Evolutionary conservation across 2,888 invertebrate genomes (phyloP).

Genomic region (Spilarctia lutea): DNA sequence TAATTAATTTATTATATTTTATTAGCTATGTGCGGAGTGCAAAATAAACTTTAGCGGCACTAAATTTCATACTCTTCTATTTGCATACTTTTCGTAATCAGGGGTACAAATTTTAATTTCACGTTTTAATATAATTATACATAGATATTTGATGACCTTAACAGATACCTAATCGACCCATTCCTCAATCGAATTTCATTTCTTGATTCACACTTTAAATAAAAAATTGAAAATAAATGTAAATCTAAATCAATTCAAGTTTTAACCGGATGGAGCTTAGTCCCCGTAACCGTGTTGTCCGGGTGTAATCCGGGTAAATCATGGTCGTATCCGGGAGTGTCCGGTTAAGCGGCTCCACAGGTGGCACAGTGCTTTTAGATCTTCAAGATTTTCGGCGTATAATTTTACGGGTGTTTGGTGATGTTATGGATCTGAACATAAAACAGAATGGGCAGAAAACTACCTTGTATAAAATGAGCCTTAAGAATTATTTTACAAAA

Average conservation of each 20-base stretch:
- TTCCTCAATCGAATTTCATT: not conserved
- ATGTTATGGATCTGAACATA: slow-evolving; percentile 8
- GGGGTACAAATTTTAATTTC: no score
- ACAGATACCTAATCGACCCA: not conserved
- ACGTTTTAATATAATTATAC: no score
- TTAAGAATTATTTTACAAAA: not conserved
- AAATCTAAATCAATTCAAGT: slow-evolving; percentile 33
- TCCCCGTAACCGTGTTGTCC: slow-evolving; percentile 41
- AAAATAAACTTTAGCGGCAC: no score
- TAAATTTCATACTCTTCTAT: no score
- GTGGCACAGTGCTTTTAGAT: slow-evolving; percentile 32
- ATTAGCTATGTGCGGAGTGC: no score
- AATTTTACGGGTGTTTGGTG: slow-evolving; percentile 26
- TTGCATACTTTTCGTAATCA: no score
- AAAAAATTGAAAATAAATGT: slow-evolving; percentile 30
- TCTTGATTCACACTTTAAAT: slow-evolving; percentile 6
- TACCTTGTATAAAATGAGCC: not conserved
- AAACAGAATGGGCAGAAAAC: not conserved
- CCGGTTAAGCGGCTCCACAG: slow-evolving; percentile 46
- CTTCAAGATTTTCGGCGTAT: slow-evolving; percentile 31
- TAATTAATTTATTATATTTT: no score
- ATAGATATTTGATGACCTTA: not conserved
- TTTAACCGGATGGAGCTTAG: slow-evolving; percentile 37
- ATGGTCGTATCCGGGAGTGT: slow-evolving; percentile 37
- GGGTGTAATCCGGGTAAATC: slow-evolving; percentile 48